Evolutionary conservation across 2,113 vertebrate species (phyloP).

Genomic region (Ciconia stormi): DNA sequence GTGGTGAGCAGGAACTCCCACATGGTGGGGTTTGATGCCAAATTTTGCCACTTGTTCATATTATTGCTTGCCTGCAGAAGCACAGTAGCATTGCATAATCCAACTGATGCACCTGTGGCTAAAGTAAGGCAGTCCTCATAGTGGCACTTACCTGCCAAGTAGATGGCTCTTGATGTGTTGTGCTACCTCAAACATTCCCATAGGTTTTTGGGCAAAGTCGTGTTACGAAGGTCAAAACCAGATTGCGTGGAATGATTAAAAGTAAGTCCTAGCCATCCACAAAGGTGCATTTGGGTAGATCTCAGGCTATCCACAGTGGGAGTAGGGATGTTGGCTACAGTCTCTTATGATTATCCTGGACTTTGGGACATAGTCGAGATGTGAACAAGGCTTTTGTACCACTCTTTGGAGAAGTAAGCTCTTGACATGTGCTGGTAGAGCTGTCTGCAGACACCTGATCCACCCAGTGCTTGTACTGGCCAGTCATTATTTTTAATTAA

Average conservation of each 20-base stretch:
- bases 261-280: neutral
- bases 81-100: neutral
- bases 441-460: neutral
- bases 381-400: neutral
- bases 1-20: neutral
- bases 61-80: neutral
- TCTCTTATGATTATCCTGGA: neutral
- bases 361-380: neutral
- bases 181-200: neutral
- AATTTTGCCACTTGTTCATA: neutral
- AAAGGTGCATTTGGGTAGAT: neutral
- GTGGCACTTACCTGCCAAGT: neutral
- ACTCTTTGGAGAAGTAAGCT: neutral
- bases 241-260: neutral
- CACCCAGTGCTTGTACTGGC: neutral
- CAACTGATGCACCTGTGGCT: neutral
- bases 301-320: neutral
- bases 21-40: neutral
- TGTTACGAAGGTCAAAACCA: neutral
- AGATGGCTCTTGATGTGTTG: neutral
- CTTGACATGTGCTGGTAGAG: neutral
- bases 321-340: neutral
- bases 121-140: neutral
- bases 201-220: accelerated
- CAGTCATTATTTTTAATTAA: neutral